Conservation (phyloP, 2,113 vertebrate species). For the Vombatus ursinus region DNA sequence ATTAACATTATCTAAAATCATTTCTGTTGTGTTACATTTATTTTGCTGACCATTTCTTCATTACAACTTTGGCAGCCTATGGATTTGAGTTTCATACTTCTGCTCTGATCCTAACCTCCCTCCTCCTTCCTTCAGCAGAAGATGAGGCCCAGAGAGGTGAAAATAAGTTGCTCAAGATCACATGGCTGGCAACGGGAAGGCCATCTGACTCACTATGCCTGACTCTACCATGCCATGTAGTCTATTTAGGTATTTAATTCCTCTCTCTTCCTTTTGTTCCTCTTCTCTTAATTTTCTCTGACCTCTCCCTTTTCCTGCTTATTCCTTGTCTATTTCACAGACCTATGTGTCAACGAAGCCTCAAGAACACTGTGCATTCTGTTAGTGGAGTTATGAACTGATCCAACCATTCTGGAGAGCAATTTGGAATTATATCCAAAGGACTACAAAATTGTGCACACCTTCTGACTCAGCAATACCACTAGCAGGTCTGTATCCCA, state of each 20-base stretch:
- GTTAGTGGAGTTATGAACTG: too few species aligned
- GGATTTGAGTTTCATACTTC: too few species aligned
- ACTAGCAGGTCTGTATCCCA: too few species aligned
- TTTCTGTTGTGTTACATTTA: too few species aligned
- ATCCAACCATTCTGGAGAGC: too few species aligned
- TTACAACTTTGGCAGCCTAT: too few species aligned
- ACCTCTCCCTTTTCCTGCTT: not conserved
- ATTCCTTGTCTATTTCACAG: not conserved
- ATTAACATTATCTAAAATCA: too few species aligned
- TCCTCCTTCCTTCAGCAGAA: not conserved
- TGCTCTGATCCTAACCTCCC: too few species aligned
- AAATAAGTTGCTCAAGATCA: slow-evolving; percentile 34
- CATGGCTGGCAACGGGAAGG: slow-evolving; percentile 22
- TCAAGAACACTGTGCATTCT: not conserved
- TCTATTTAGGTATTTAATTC: not conserved
- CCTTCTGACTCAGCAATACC: too few species aligned
- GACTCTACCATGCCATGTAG: not conserved
- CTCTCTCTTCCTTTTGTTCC: not conserved
- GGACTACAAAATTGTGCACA: too few species aligned
- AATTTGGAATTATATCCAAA: too few species aligned
- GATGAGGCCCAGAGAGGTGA: not conserved
- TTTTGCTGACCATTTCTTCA: too few species aligned
- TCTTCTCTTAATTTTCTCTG: not conserved
- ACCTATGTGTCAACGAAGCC: not conserved
- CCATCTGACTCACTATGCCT: not conserved